Evolutionary conservation across 2,888 invertebrate genomes (phyloP).

Genomic region (Colletes collaris): DNA sequence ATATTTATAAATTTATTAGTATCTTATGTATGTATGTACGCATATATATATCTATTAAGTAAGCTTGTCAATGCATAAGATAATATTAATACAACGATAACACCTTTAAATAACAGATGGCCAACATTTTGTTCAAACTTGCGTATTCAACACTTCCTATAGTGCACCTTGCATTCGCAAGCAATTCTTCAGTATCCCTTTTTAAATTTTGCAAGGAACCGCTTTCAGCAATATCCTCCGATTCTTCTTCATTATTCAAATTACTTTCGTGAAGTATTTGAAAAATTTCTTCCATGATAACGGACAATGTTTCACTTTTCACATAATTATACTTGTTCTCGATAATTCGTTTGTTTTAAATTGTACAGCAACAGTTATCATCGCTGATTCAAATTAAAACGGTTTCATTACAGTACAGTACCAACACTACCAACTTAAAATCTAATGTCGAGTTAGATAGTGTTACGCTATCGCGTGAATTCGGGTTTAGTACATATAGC

Average conservation of each 20-base stretch:
- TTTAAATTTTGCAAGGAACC: conserved; percentile 43
- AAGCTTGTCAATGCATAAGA: too few relatives aligned
- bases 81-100: not conserved
- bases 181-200: conserved; percentile 48
- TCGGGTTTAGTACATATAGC: too few relatives aligned
- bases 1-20: not conserved
- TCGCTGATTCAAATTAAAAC: conserved; percentile 40
- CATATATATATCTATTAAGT: too few relatives aligned
- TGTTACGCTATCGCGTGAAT: too few relatives aligned
- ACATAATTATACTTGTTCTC: not conserved
- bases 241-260: conserved; percentile 6
- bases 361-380: not conserved
- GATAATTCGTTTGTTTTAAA: not conserved
- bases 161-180: conserved; percentile 41
- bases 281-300: conserved; percentile 47
- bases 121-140: conserved; percentile 74
- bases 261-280: conserved; percentile 37
- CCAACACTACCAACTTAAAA: conserved; percentile 12
- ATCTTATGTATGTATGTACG: not conserved
- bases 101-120: conserved; percentile 70
- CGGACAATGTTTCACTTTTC: not conserved
- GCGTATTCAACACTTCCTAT: conserved; percentile 70
- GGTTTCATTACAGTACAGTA: too few relatives aligned
- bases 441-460: conserved; percentile 4
- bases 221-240: not conserved